A percentile compares a stretch with the other conserved stretches of the same genome.
Evolutionary conservation across 1,140 invertebrate genomes (phyloP).

Genomic region (Daktulosphaira vitifoliae): DNA sequence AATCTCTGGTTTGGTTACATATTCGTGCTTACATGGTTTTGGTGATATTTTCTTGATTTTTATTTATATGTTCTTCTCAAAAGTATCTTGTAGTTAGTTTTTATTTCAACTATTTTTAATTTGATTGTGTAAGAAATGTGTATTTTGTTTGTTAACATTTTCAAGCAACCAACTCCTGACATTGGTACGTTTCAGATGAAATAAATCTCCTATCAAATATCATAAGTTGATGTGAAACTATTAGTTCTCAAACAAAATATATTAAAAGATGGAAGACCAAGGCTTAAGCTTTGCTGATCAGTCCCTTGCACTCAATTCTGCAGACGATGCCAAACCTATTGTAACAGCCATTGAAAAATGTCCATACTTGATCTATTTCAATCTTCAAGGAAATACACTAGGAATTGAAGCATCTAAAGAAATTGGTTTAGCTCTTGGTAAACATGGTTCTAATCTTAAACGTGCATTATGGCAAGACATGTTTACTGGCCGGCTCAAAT

Average conservation of each 20-base stretch:
- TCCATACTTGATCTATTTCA: constrained; percentile 57
- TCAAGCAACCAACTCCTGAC: constrained; percentile 21
- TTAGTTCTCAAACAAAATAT: constrained; percentile 9
- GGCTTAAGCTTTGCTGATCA: constrained; percentile 59
- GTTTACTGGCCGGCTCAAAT: constrained; percentile 88
- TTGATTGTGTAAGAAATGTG: too few species aligned
- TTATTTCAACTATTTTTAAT: too few species aligned
- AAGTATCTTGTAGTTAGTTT: too few species aligned
- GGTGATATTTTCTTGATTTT: too few species aligned
- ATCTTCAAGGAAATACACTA: constrained; percentile 87
- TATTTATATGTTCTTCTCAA: too few species aligned
- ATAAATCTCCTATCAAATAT: constrained; percentile 25
- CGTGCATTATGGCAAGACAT: constrained; percentile 89
- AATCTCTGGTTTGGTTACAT: too few species aligned
- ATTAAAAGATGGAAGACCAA: constrained; percentile 31
- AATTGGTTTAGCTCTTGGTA: constrained; percentile 69
- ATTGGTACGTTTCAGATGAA: constrained; percentile 31
- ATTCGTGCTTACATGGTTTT: too few species aligned
- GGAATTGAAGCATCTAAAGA: constrained; percentile 78
- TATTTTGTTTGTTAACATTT: background rate
- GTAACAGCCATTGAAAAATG: constrained; percentile 56
- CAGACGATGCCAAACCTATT: constrained; percentile 56
- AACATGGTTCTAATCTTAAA: constrained; percentile 64
- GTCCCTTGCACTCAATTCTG: constrained; percentile 56
- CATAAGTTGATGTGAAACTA: constrained; percentile 4